phyloP scores from a whole-genome alignment of 2,888 invertebrate species.

The Tipula unca region DNA sequence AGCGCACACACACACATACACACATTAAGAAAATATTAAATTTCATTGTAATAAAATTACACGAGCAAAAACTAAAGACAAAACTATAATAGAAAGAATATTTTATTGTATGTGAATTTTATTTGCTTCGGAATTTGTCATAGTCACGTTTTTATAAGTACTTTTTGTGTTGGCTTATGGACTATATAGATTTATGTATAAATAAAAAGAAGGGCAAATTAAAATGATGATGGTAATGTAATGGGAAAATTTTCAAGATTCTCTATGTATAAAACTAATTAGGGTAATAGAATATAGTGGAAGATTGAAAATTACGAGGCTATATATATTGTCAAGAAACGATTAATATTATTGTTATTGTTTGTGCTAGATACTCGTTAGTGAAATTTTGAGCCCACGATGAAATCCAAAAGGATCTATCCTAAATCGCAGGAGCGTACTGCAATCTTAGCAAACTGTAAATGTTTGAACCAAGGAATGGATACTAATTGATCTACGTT shows the following conservation, averaged over 20 bases:
- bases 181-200: not conserved
- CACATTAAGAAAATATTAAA: not conserved
- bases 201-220: not conserved
- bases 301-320: not conserved
- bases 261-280: not conserved
- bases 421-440: no score
- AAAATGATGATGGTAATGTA: not conserved
- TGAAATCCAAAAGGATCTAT: no score
- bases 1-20: not conserved
- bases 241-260: not conserved
- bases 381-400: no score
- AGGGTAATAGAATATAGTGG: not conserved
- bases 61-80: not conserved
- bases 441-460: no score
- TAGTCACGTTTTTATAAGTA: conserved; percentile 14
- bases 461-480: no score
- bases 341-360: not conserved
- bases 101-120: not conserved
- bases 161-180: not conserved
- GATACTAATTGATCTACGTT: no score
- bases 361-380: no score
- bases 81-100: not conserved
- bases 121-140: not conserved
- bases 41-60: not conserved
- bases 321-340: not conserved